phyloP scores from a whole-genome alignment of 2,888 invertebrate species.

The Hypena proboscidalis region DNA sequence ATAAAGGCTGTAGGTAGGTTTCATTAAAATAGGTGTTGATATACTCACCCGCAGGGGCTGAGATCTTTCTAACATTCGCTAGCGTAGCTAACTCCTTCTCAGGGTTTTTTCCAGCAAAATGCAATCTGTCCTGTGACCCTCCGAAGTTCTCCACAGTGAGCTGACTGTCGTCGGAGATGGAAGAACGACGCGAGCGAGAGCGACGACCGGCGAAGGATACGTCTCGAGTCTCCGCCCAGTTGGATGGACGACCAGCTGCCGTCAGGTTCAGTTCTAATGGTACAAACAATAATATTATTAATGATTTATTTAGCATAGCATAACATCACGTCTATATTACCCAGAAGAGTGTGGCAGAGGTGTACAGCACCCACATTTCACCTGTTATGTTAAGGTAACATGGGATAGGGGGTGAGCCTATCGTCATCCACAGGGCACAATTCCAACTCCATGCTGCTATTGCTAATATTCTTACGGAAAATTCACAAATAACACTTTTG shows the following conservation, averaged over 20 bases:
- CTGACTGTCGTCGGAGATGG: constrained; percentile 93
- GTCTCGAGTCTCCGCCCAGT: constrained; percentile 88
- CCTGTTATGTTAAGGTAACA: too few species aligned
- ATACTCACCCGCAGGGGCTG: constrained; percentile 78
- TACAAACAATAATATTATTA: not conserved
- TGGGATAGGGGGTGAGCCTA: too few species aligned
- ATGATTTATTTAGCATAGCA: too few species aligned
- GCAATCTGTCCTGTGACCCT: constrained; percentile 95
- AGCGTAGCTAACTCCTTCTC: constrained; percentile 89
- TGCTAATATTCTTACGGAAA: too few species aligned
- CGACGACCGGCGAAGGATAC: constrained; percentile 91
- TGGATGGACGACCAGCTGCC: constrained; percentile 94
- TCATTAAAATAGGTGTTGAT: too few species aligned
- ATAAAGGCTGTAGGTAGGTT: too few species aligned
- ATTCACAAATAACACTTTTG: too few species aligned
- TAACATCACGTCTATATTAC: too few species aligned
- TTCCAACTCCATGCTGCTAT: too few species aligned
- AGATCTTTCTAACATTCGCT: constrained; percentile 73
- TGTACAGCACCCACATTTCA: too few species aligned
- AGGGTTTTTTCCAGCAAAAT: constrained; percentile 93
- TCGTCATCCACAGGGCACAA: too few species aligned
- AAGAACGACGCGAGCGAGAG: constrained; percentile 93
- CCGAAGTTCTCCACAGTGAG: constrained; percentile 97
- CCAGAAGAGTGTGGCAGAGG: too few species aligned
- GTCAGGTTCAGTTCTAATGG: constrained; percentile 28